Evolutionary conservation across 1,140 invertebrate genomes (phyloP), one percentile per base, ranked within the genome.

Genomic region (Macrocentrus cingulum): DNA sequence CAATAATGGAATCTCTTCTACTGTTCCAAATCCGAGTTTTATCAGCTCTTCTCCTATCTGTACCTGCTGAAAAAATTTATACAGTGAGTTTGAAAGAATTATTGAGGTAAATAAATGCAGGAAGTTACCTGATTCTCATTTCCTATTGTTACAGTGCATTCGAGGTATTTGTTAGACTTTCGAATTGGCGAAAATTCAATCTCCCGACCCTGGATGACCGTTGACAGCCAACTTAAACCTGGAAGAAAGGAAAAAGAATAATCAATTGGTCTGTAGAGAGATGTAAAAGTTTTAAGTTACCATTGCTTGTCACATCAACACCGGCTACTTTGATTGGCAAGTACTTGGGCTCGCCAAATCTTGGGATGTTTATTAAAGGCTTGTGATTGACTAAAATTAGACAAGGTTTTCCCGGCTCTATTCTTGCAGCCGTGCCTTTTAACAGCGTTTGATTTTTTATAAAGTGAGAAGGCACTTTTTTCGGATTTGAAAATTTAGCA

Each of bases 311-410:
- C 11, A 83, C 56, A 42, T 82, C 61, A 16, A 84, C 71, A 29
- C 78, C 80, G 46, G 80, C 75, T 50, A 83, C 72, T 71, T 81
- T 83, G n/a, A 83, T 66, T 2, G 82, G 82, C 62, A 84, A 68
- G 62, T 75, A 66, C 22, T 70, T 74, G n/a, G 59, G 25, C 29
- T 63, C 60, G 48, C 64, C 60, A 4, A 76, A 59, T 54, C 64
- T 65, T 34, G 77, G 79, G 15, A 83, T 44, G 2, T 65, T 19
- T 50, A 84, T 60, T 51, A 83, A 63, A 15, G 82, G 80, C 66
- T 78, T 78, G 57, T 84, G 82, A 63, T 82, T 70, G 20, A 84
- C 65, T 70, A 82, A 76, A 45, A 84, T 64, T 45, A 80, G 60
- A 16, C 72, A 61, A 16, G 69, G 71, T 13, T 59, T 59, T 59